These are phyloP conservation scores for Cydia splendana DNA, from an alignment of 1,140 invertebrate genomes.

Conservation along the genomic window DNA sequence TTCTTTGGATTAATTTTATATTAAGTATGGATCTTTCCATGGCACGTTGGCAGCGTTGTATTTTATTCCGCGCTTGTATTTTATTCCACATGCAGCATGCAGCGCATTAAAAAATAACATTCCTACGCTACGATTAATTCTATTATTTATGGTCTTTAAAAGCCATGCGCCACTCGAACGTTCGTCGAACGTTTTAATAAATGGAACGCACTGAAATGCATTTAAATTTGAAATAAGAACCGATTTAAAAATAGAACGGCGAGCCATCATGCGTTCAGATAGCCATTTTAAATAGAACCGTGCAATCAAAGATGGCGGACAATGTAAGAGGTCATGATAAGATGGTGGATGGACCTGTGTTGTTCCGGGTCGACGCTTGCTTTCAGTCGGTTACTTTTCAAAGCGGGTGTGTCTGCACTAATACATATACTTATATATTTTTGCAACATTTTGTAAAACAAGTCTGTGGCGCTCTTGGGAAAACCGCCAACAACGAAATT, in stretches of 20 bases:
- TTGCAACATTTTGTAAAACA: slow-evolving; percentile 8
- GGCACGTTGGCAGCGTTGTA: too few species aligned
- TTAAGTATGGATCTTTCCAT: too few species aligned
- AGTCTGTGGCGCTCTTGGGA: not conserved
- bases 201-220: slow-evolving; percentile 24
- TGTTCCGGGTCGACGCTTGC: slow-evolving; percentile 56
- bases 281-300: slow-evolving; percentile 31
- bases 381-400: slow-evolving; percentile 24
- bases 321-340: slow-evolving; percentile 31
- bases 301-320: not conserved
- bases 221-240: slow-evolving; percentile 42
- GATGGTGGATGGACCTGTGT: slow-evolving; percentile 41
- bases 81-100: not conserved
- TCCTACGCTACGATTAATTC: not conserved
- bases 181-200: not conserved
- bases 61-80: too few species aligned
- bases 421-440: not conserved
- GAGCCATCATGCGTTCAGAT: slow-evolving; percentile 35
- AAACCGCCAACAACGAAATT: too few species aligned
- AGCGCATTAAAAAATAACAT: too few species aligned
- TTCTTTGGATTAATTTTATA: too few species aligned
- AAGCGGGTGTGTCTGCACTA: not conserved
- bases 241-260: slow-evolving; percentile 49
- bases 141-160: not conserved
- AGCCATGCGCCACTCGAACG: not conserved